Conservation (phyloP, 2,888 invertebrate genomes). For the Mesorhabditis belari region DNA sequence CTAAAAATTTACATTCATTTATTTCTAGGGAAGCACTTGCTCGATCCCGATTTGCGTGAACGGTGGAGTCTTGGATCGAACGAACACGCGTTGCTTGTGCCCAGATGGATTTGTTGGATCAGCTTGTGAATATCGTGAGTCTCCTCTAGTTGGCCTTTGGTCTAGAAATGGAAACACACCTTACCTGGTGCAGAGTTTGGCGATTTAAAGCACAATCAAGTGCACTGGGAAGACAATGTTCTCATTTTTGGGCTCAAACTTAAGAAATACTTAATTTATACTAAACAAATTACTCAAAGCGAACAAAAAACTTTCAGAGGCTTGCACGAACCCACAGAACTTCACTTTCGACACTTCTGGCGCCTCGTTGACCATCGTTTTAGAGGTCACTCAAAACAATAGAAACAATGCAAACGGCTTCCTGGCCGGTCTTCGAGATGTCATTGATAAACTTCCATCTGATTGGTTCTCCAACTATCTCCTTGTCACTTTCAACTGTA, state of each 20-base stretch:
- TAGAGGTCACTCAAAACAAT: neutral
- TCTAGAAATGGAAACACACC: too few species aligned
- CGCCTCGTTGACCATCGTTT: neutral
- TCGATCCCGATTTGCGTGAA: slow-evolving; percentile 35
- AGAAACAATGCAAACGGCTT: neutral
- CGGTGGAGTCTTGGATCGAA: slow-evolving; percentile 27
- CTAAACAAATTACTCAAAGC: too few species aligned
- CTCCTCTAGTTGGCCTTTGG: too few species aligned
- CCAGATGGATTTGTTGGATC: slow-evolving; percentile 25
- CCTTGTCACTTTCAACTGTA: slow-evolving; percentile 31
- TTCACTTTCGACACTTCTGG: neutral
- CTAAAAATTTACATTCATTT: neutral
- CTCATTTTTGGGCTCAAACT: slow-evolving; percentile 23
- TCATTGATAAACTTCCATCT: slow-evolving; percentile 7
- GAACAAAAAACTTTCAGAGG: too few species aligned
- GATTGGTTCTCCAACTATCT: slow-evolving; percentile 28
- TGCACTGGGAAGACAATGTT: slow-evolving; percentile 22
- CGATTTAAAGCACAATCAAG: too few species aligned
- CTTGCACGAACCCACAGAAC: neutral
- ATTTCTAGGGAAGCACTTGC: slow-evolving; percentile 8
- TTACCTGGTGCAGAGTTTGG: too few species aligned
- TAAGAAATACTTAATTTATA: too few species aligned
- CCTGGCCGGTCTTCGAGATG: neutral
- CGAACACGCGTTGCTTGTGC: slow-evolving; percentile 23
- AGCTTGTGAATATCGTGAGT: slow-evolving; percentile 26